Conservation (phyloP, 2,797 vertebrate species). For the Pangasius mekongensis region DNA sequence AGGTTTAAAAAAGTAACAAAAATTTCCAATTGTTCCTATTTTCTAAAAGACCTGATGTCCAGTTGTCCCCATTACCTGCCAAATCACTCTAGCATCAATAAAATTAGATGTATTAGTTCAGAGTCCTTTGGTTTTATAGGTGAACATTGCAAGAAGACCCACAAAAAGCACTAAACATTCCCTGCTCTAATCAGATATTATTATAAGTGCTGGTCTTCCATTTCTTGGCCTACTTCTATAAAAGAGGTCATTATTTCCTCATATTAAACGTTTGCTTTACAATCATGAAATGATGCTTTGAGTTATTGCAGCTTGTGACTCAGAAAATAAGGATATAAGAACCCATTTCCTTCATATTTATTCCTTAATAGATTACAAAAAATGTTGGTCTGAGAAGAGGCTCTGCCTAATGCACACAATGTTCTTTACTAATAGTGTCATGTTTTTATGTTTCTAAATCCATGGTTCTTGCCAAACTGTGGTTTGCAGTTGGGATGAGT, state of each 20-base stretch:
- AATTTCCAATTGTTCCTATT: background rate
- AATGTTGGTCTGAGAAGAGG: background rate
- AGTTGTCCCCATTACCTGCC: background rate
- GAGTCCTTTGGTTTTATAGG: background rate
- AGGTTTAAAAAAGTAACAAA: background rate
- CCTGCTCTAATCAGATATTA: background rate
- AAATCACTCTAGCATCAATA: background rate
- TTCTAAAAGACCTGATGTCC: background rate
- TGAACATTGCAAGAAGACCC: background rate
- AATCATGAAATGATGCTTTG: background rate
- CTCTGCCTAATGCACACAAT: constrained; percentile 9
- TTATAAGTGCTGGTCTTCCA: background rate
- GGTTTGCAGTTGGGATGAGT: constrained; percentile 23
- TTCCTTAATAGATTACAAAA: background rate
- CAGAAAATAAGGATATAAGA: background rate
- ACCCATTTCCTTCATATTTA: constrained; percentile 4
- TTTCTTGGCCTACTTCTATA: background rate
- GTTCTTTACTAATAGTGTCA: constrained; percentile 20
- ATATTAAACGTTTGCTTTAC: background rate
- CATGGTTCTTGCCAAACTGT: constrained; percentile 27
- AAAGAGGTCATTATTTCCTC: background rate
- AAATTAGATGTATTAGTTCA: background rate
- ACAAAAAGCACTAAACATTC: background rate
- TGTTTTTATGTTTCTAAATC: constrained; percentile 26
- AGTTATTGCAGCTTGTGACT: background rate